Base-by-base conservation (phyloP, 2,888 invertebrate species). In the Leptura quadrifasciata region DNA sequence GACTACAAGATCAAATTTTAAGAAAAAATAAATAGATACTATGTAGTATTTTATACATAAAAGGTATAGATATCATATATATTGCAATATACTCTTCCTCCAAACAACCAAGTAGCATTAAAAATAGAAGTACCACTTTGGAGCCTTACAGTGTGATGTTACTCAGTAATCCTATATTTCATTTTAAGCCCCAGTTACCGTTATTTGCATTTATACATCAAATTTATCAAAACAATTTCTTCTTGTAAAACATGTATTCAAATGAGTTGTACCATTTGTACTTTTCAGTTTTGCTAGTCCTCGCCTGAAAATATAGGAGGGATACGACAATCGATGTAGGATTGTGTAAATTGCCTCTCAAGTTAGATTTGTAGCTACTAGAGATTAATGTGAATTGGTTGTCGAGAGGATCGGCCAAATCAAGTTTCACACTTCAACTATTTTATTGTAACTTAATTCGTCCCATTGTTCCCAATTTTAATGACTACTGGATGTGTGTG, bases 261-360 rank as follows among this genome's bases (percentile, higher is more conserved):
- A 5, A n/a, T 12, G 12, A 47, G n/a, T 15, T 47, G 47, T n/a
- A n/a, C n/a, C n/a, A 47, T 47, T 47, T 47, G 47, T 12, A 12
- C 47, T n/a, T 15, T 47, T 60, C 60, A 21, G 57, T 21, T 24
- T 15, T 15, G 12, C 17, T n/a, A 60, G 27, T 27, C 60, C 60
- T 60, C 17, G 27, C 60, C 60, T 31, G 60, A 60, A 60, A 27
- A 60, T 31, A 60, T 27, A 60, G 17, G 31, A 27, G n/a, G 27
- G 24, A 27, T 27, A n/a, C 21, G 24, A 60, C 3, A 60, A n/a
- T 60, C 60, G 17, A 21, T 27, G 60, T 31, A 31, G n/a, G 60
- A 60, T 60, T 27, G 60, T 60, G 60, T 60, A 64, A 64, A 64
- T 64, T 64, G 64, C 64, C 64, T 64, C 64, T 64, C 64, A 39